Percentiles rank a stretch among this genome's conserved stretches.
Evolutionary conservation across 2,113 vertebrate species (phyloP).

Genomic region (Pluvianellus socialis): DNA sequence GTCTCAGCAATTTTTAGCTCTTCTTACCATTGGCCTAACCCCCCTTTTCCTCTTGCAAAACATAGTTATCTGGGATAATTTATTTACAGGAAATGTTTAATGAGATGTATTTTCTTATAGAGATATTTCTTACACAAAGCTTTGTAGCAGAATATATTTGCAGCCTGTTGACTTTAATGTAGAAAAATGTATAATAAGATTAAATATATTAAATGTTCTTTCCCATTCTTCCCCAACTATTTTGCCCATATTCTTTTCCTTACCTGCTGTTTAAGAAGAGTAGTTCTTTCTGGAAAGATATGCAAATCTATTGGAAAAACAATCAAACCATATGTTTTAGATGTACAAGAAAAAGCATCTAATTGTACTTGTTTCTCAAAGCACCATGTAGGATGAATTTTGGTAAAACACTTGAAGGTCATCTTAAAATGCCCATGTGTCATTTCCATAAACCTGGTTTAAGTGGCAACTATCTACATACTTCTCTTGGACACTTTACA

Average conservation of each 20-base stretch:
- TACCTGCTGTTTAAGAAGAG: slow-evolving; percentile 37
- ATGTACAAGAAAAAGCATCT: background rate
- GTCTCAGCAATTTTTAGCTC: background rate
- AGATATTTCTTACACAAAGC: slow-evolving; percentile 83
- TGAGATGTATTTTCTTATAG: slow-evolving; percentile 85
- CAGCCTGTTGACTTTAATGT: slow-evolving; percentile 77
- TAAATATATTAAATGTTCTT: slow-evolving; percentile 79
- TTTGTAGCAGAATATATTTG: slow-evolving; percentile 83
- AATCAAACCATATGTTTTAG: background rate
- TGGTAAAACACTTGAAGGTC: background rate
- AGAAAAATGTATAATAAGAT: slow-evolving; percentile 83
- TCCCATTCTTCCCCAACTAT: slow-evolving; percentile 9
- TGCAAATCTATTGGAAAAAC: background rate
- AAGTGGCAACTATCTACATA: background rate
- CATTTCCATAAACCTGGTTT: background rate
- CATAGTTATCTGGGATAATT: slow-evolving; percentile 77
- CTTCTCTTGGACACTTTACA: background rate
- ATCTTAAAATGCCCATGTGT: background rate
- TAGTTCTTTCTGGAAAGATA: background rate
- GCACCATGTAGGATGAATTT: background rate
- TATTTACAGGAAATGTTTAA: slow-evolving; percentile 84
- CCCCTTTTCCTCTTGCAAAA: slow-evolving; percentile 42
- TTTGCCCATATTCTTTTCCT: slow-evolving; percentile 27
- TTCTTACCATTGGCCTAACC: slow-evolving; percentile 1
- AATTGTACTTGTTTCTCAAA: background rate